Evolutionary conservation across 1,140 invertebrate species (phyloP).

Genomic region (Brachionus rotundiformis): DNA sequence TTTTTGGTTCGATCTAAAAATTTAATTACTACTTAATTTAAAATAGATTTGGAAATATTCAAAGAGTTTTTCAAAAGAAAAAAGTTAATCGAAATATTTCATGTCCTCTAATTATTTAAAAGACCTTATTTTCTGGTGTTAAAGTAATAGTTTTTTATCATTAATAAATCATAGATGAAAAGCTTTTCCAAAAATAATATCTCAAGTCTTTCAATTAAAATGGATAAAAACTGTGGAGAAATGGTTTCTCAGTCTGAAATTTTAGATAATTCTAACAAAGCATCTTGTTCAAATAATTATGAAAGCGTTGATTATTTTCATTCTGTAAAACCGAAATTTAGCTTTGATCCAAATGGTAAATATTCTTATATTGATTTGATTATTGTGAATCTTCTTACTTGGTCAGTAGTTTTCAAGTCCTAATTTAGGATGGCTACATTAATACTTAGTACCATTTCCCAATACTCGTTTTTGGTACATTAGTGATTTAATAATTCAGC

Average conservation of each 20-base stretch:
- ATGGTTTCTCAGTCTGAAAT: neutral
- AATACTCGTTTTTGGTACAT: no score
- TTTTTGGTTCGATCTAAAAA: conserved; percentile 1
- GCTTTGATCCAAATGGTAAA: conserved; percentile 2
- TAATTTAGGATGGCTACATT: no score
- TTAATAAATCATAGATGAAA: neutral
- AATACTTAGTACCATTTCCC: no score
- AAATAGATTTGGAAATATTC: conserved; percentile 29
- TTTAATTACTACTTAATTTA: conserved; percentile 40
- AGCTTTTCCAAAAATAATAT: neutral
- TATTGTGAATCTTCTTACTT: neutral
- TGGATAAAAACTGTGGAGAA: neutral
- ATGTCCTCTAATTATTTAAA: neutral
- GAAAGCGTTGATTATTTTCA: conserved; percentile 17
- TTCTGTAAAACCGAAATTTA: neutral
- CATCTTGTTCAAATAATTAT: conserved; percentile 9
- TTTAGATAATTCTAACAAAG: neutral
- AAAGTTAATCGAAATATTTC: neutral
- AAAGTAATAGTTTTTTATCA: neutral
- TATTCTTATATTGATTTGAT: neutral
- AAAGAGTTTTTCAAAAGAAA: neutral
- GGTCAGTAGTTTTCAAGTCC: no score
- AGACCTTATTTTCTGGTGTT: neutral
- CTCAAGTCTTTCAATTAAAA: neutral
- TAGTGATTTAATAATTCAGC: no score